A percentile compares a stretch with the other conserved stretches of the same genome.
These are phyloP conservation scores for Noctua fimbriata DNA, from an alignment of 2,888 invertebrate species.

Conservation along the genomic window DNA sequence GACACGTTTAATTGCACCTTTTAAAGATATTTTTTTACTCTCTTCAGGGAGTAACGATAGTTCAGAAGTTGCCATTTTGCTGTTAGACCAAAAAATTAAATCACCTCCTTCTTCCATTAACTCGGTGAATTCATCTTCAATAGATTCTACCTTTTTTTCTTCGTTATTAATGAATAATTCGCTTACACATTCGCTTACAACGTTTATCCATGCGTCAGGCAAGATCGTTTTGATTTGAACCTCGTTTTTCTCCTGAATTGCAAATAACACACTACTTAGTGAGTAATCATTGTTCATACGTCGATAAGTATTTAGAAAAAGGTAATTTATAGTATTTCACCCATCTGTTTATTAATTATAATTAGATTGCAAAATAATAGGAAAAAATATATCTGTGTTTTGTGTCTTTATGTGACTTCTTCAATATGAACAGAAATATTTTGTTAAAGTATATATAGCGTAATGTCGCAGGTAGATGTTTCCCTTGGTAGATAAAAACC, in stretches of 20 bases:
- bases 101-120: conserved; percentile 50
- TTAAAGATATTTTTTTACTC: conserved; percentile 66
- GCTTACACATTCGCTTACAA: conserved; percentile 42
- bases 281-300: too few relatives aligned
- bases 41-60: conserved; percentile 75
- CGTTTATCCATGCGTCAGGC: conserved; percentile 71
- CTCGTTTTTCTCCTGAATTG: conserved; percentile 80
- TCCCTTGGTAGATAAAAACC: conserved; percentile 25
- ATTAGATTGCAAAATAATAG: background rate
- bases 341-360: background rate
- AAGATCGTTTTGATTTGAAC: conserved; percentile 79
- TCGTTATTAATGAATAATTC: rapidly evolving
- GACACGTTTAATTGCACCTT: conserved; percentile 60
- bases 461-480: background rate
- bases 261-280: background rate
- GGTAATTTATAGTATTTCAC: background rate
- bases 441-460: background rate
- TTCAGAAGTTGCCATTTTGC: conserved; percentile 64
- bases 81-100: conserved; percentile 63
- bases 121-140: background rate
- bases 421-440: background rate
- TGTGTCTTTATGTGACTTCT: background rate
- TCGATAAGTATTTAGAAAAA: background rate
- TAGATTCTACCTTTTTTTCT: background rate
- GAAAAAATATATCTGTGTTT: background rate